phyloP scores from a whole-genome alignment of 30 jellyfish, hydroid and myxozoan genomes.

The Hydractinia echinata region DNA sequence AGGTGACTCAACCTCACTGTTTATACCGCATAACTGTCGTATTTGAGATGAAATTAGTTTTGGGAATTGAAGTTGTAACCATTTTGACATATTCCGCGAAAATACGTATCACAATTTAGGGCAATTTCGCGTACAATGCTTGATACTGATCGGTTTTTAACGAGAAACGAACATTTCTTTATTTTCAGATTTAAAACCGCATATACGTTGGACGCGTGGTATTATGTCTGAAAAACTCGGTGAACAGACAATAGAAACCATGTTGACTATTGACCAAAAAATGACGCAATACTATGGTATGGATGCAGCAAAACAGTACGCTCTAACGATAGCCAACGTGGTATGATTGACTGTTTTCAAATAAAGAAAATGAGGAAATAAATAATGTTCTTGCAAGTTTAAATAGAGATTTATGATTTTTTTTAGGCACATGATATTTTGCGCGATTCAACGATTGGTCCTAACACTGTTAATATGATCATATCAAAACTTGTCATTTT shows the following conservation, averaged over 20 bases:
- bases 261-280: conserved; percentile 80
- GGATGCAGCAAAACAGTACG: conserved; percentile 75
- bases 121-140: no score
- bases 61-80: no score
- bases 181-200: conserved; percentile 8
- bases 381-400: neutral
- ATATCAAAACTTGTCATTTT: conserved; percentile 55
- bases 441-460: conserved; percentile 87
- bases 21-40: no score
- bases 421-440: conserved; percentile 76
- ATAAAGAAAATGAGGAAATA: neutral
- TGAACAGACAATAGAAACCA: conserved; percentile 79
- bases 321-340: conserved; percentile 63
- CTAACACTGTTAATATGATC: conserved; percentile 64
- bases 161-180: no score
- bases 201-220: conserved; percentile 44
- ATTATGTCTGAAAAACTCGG: conserved; percentile 28
- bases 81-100: no score
- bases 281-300: conserved; percentile 82
- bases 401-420: neutral
- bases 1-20: no score
- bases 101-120: no score
- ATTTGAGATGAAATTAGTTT: no score
- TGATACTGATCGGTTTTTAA: no score
- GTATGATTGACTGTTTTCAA: conserved; percentile 40